Base-by-base conservation (phyloP, 2,797 vertebrate species). In the Phyllotis vaccarum region DNA sequence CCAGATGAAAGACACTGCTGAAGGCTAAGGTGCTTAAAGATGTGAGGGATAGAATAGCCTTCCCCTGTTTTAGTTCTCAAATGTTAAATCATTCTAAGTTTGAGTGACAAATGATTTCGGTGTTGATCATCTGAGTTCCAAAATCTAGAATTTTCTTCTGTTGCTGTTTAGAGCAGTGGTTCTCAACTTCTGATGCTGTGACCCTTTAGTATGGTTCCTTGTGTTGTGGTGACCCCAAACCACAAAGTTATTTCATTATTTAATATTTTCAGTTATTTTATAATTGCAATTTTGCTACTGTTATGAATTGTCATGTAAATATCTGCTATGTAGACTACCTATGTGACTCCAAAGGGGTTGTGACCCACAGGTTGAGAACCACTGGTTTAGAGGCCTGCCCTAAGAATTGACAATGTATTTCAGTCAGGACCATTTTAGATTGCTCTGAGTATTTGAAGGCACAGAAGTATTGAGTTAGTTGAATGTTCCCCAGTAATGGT, bases 51-150 rank as follows among this genome's bases (percentile, higher is more conserved):
- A n/a, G 72, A 62, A 82, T 46, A 34, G 43, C 70, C 13, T 89
- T 87, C 79, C 64, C 70, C 88, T 81, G 62, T 5, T 83, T 16
- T 24, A 16, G 31, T 74, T 95, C 79, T 79, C 21, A 96, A 89
- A 58, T 76, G 60, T 43, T 49, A 68, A 60, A 72, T 90, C 49
- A 24, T 86, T 46, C 40, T 74, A 74, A 66, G 19, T 86, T 70
- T 75, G 86, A 80, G 19, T 88, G 64, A 83, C 91, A 94, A 92
- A 43, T 86, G 29, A 75, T 49, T 75, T 89, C 27, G 49, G 7
- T 85, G 29, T 78, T 80, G 66, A 96, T 56, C 52, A 56, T 21
- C 75, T 78, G 3, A 91, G 66, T 56, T 96, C 85, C 96, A 76
- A 72, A 86, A 49, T 81, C 11, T 76, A 81, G 58, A 54, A 8